Evolutionary conservation across 2,113 vertebrate genomes (phyloP).

Genomic region (Eulacestoma nigropectus): DNA sequence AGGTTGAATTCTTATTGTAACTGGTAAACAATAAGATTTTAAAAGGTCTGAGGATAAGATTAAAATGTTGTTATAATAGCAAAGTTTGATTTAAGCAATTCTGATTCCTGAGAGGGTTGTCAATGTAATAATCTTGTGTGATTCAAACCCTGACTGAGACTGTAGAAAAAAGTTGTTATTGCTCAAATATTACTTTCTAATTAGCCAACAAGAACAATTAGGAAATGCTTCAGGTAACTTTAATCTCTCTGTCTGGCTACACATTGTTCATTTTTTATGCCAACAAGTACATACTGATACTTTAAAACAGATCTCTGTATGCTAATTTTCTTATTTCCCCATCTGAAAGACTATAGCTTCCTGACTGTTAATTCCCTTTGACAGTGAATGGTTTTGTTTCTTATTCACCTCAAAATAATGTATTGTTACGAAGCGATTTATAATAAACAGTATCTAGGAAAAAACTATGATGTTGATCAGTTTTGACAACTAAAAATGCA

Average conservation of each 20-base stretch:
- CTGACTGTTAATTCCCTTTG: conserved; percentile 63
- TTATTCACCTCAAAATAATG: conserved; percentile 70
- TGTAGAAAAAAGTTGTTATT: not conserved
- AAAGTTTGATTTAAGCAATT: not conserved
- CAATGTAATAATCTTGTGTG: not conserved
- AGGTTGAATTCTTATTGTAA: not conserved
- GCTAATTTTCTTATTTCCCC: conserved; percentile 57
- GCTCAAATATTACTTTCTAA: conserved; percentile 42
- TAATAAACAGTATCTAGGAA: conserved; percentile 67
- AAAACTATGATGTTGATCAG: conserved; percentile 65
- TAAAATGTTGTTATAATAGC: not conserved
- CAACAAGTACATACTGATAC: conserved; percentile 43
- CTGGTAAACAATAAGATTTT: not conserved
- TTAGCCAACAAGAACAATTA: conserved; percentile 64
- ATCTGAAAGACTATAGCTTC: conserved; percentile 47
- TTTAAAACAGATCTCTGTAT: conserved; percentile 58
- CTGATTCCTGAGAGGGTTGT: not conserved
- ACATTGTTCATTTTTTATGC: conserved; percentile 50
- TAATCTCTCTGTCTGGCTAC: conserved; percentile 52
- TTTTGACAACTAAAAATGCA: conserved; percentile 76
- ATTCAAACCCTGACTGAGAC: not conserved
- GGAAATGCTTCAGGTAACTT: conserved; percentile 60
- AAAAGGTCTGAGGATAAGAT: not conserved
- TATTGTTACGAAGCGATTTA: conserved; percentile 69
- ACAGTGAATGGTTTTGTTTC: conserved; percentile 66